Evolutionary conservation across 2,888 invertebrate genomes (phyloP).

Genomic region (Cryptocheilus praepositus): DNA sequence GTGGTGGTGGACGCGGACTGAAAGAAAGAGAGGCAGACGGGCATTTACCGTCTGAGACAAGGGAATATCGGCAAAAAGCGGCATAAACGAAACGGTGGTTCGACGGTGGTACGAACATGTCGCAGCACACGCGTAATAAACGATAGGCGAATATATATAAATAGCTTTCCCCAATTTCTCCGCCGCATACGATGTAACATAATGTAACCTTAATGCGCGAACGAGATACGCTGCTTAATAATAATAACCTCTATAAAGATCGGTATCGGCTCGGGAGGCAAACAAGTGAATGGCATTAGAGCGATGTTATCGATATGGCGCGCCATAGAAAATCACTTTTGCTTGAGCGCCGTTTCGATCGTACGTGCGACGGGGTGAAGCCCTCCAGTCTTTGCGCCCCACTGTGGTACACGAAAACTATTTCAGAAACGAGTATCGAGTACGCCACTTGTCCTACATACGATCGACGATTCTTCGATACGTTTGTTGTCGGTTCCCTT

Average conservation of each 20-base stretch:
- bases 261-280: conserved; percentile 56
- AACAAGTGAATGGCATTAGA: conserved; percentile 73
- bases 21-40: neutral
- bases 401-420: conserved; percentile 61
- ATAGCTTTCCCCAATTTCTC: too few relatives aligned
- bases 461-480: neutral
- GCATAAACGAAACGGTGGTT: too few relatives aligned
- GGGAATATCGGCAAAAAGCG: too few relatives aligned
- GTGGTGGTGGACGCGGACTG: neutral
- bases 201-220: too few relatives aligned
- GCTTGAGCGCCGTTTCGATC: conserved; percentile 47
- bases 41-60: neutral
- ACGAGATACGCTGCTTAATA: neutral
- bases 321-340: conserved; percentile 71
- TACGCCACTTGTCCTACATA: conserved; percentile 12
- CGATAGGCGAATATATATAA: too few relatives aligned
- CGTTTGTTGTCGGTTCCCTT: neutral
- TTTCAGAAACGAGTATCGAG: conserved; percentile 48
- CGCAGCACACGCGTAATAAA: too few relatives aligned
- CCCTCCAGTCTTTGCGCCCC: conserved; percentile 38
- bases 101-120: too few relatives aligned
- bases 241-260: conserved; percentile 58
- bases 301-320: conserved; percentile 63
- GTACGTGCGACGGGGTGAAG: conserved; percentile 42
- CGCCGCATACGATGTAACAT: too few relatives aligned